These are phyloP conservation scores for Eristalis pertinax DNA, from an alignment of 2,888 invertebrate genomes.

Conservation along the genomic window DNA sequence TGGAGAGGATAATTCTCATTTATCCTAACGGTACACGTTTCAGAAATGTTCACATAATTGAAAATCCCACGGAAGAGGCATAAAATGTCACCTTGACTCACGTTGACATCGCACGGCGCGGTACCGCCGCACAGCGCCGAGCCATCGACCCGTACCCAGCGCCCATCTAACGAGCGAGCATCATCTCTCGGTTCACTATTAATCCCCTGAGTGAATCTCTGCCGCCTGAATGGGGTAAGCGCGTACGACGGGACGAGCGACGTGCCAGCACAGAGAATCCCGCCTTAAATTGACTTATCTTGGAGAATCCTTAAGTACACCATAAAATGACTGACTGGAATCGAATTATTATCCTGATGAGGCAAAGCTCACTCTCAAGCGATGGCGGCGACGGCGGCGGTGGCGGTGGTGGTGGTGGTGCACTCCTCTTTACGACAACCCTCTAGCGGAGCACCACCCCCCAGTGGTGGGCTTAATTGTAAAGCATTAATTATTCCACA, in stretches of 20 bases:
- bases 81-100: not conserved
- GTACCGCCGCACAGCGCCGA: not conserved
- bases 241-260: not conserved
- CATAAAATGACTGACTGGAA: constrained; percentile 57
- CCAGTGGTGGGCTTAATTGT: constrained; percentile 56
- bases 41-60: not conserved
- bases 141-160: not conserved
- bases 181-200: not conserved
- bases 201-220: not conserved
- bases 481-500: constrained; percentile 67
- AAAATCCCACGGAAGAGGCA: not conserved
- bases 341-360: constrained; percentile 58
- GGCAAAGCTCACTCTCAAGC: not conserved
- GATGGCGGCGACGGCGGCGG: not conserved
- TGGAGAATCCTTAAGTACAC: constrained; percentile 49
- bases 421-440: not conserved
- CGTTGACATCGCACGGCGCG: not conserved
- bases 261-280: constrained; percentile 7
- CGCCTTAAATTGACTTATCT: constrained; percentile 52
- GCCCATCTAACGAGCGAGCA: not conserved
- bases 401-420: not conserved
- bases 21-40: not conserved
- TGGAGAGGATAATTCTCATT: not conserved
- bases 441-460: too few species aligned
- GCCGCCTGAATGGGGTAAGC: constrained; percentile 19